Conservation (phyloP, 2,888 invertebrate species). For the Noctua janthe region DNA sequence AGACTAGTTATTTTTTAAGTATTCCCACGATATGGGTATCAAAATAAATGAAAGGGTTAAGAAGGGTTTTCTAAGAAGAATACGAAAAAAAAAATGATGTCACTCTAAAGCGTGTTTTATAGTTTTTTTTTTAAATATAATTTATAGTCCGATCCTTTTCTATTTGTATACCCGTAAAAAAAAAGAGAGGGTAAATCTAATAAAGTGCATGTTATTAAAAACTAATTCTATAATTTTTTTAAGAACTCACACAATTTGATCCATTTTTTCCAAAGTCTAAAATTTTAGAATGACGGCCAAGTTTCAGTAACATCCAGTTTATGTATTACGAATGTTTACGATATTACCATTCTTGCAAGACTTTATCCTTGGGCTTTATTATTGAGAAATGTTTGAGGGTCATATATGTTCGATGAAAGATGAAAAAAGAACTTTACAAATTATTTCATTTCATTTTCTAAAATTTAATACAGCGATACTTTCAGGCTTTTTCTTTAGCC, state of each 20-base stretch:
- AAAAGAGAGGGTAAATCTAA: background rate
- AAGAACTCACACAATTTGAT: background rate
- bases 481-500: slow-evolving; percentile 30
- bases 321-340: slow-evolving; percentile 18
- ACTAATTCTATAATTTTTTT: background rate
- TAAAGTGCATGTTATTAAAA: background rate
- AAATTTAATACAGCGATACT: slow-evolving; percentile 22
- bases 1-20: background rate
- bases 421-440: slow-evolving; percentile 33
- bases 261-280: background rate
- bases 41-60: background rate
- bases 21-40: background rate
- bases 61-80: background rate
- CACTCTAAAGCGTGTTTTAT: background rate
- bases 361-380: slow-evolving; percentile 24
- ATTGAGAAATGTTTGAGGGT: slow-evolving; percentile 40
- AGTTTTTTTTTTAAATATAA: background rate
- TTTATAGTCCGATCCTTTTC: background rate
- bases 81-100: background rate
- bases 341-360: background rate
- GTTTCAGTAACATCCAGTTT: background rate
- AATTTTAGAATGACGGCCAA: background rate
- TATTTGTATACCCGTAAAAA: background rate
- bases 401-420: slow-evolving; percentile 24
- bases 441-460: slow-evolving; percentile 36